Conservation (phyloP, 2,888 invertebrate species). For the Pristionchus entomophagus region DNA sequence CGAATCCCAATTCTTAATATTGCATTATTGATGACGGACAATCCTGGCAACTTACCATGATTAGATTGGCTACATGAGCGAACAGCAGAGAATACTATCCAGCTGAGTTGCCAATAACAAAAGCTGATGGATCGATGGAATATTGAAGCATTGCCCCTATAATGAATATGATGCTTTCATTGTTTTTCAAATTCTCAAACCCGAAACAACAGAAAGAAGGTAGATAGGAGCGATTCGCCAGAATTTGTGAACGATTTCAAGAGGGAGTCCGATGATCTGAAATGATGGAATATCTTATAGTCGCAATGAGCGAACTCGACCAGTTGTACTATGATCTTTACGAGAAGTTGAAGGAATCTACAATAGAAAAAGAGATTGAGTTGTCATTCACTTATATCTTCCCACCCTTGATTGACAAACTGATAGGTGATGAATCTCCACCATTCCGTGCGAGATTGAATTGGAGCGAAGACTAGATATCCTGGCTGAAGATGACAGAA, state of each 20-base stretch:
- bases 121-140: conserved; percentile 79
- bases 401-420: conserved; percentile 61
- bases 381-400: not conserved
- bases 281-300: not conserved
- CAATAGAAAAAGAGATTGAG: not conserved
- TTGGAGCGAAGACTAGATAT: conserved; percentile 90
- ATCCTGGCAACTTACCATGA: conserved; percentile 74
- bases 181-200: too few relatives aligned
- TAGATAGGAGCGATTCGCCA: conserved; percentile 86
- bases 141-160: conserved; percentile 79
- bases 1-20: not conserved
- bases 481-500: conserved; percentile 48
- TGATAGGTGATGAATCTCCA: conserved; percentile 95
- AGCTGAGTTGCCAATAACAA: conserved; percentile 81
- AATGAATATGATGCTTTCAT: too few relatives aligned
- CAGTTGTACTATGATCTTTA: conserved; percentile 89
- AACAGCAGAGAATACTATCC: conserved; percentile 78
- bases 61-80: conserved; percentile 77
- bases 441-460: conserved; percentile 85
- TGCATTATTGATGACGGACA: not conserved
- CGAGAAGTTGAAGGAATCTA: conserved; percentile 83
- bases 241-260: conserved; percentile 93
- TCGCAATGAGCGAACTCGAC: not conserved
- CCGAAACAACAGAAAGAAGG: conserved; percentile 65
- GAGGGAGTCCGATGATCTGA: conserved; percentile 90